phyloP scores from a whole-genome alignment of 37 sponge, comb jelly and placozoan species.

The Lycopodina hypogea region DNA sequence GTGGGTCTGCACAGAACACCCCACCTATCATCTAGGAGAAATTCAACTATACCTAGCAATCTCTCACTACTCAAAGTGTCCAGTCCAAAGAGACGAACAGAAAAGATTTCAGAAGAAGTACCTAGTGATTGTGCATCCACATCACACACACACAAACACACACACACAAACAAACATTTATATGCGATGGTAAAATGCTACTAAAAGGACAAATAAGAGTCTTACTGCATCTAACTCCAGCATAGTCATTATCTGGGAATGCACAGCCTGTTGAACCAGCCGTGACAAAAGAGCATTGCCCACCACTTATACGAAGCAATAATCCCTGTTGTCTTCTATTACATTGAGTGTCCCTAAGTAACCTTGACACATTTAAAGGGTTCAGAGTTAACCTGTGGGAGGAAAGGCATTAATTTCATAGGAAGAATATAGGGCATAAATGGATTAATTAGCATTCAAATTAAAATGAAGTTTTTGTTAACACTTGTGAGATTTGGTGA shows the following conservation, averaged over 20 bases:
- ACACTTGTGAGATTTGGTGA: no score
- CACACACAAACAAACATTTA: no score
- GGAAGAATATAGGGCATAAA: no score
- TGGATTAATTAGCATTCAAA: no score
- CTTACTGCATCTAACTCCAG: constrained; percentile 20
- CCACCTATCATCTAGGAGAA: constrained; percentile 29
- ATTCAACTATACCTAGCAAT: constrained; percentile 22
- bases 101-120: not conserved
- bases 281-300: not conserved
- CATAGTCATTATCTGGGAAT: not conserved
- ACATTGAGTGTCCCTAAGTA: not conserved
- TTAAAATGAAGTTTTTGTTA: no score
- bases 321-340: not conserved
- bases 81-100: constrained; percentile 12
- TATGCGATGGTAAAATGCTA: no score
- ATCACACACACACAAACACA: no score
- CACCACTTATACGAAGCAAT: not conserved
- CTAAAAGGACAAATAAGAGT: no score
- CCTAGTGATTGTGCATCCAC: not conserved
- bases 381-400: no score
- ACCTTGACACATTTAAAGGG: no score
- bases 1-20: constrained; percentile 12
- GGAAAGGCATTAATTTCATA: no score
- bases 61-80: not conserved
- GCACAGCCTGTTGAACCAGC: not conserved